phyloP scores from a whole-genome alignment of 1,140 invertebrate genomes.

The Scylla paramamosain region DNA sequence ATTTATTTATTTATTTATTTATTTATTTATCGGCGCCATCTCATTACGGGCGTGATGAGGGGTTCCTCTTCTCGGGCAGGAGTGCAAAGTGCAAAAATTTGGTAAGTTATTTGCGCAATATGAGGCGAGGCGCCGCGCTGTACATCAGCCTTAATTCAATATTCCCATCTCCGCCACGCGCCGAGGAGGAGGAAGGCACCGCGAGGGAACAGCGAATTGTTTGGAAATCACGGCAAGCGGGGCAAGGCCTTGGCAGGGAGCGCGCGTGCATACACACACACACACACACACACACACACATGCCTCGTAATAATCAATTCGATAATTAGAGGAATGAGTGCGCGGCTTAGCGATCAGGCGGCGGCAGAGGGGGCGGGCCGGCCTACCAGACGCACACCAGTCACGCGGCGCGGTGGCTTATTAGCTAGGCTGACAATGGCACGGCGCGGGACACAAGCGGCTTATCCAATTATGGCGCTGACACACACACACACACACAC shows the following conservation, averaged over 20 bases:
- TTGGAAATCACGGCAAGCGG: no score
- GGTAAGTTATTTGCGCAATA: background rate
- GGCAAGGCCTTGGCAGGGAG: no score
- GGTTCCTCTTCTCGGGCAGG: background rate
- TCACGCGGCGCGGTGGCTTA: background rate
- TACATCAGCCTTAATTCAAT: background rate
- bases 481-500: background rate
- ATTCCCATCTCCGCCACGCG: background rate
- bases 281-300: background rate
- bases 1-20: background rate
- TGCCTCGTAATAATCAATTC: no score
- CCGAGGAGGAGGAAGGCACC: no score
- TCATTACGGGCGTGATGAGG: background rate
- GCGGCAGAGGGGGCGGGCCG: no score
- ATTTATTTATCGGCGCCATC: background rate
- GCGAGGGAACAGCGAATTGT: no score
- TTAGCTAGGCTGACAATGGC: background rate
- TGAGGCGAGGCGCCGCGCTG: background rate
- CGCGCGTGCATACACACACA: no score
- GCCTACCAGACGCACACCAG: no score
- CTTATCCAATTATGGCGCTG: background rate
- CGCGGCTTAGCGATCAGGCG: no score
- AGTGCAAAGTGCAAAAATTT: background rate
- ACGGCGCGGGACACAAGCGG: background rate
- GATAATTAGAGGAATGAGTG: no score